Evolutionary conservation across 2,797 vertebrate species (phyloP).

Genomic region (Crenuchus spilurus): DNA sequence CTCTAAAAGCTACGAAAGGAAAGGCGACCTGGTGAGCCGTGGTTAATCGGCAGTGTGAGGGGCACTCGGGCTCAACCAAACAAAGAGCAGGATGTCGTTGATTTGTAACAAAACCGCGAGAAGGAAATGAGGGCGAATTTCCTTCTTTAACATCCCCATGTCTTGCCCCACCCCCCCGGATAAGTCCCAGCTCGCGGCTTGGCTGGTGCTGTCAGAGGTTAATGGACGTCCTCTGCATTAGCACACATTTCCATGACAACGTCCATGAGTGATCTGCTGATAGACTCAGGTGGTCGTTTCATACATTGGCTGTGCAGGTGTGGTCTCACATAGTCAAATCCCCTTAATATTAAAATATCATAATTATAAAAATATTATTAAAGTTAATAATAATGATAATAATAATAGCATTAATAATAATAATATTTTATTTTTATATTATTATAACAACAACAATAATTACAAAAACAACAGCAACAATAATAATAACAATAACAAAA

Average conservation of each 20-base stretch:
- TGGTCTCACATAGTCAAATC: too few relatives aligned
- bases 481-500: too few relatives aligned
- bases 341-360: too few relatives aligned
- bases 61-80: slow-evolving; percentile 83
- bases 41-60: slow-evolving; percentile 48
- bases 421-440: too few relatives aligned
- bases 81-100: slow-evolving; percentile 97
- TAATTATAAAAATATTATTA: too few relatives aligned
- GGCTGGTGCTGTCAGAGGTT: slow-evolving; percentile 78
- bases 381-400: too few relatives aligned
- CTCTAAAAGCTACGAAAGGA: too few relatives aligned
- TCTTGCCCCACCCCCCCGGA: slow-evolving; percentile 67
- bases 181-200: slow-evolving; percentile 65
- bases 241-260: slow-evolving; percentile 72
- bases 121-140: slow-evolving; percentile 96
- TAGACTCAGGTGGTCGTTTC: slow-evolving; percentile 9
- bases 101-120: slow-evolving; percentile 93
- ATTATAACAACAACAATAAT: too few relatives aligned
- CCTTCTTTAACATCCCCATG: slow-evolving; percentile 86
- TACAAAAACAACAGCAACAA: too few relatives aligned
- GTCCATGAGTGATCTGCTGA: slow-evolving; percentile 62
- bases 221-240: slow-evolving; percentile 71
- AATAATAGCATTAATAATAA: too few relatives aligned
- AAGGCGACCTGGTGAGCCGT: slow-evolving; percentile 16
- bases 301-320: neutral